phyloP scores from a whole-genome alignment of 2,888 invertebrate species.

The Andrena haemorrhoa region DNA sequence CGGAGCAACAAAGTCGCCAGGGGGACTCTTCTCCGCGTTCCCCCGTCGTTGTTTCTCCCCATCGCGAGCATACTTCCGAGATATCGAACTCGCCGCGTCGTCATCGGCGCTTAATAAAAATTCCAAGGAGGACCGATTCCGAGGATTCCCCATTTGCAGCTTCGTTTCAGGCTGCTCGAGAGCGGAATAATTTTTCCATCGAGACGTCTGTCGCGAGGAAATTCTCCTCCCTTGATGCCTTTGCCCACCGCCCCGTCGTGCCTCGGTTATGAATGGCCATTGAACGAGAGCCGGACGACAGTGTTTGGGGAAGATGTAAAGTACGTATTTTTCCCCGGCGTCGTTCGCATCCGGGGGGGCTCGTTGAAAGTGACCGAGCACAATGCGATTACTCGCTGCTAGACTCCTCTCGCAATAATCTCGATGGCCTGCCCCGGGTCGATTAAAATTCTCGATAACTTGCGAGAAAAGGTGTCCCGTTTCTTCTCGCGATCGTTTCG shows the following conservation, averaged over 20 bases:
- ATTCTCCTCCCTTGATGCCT: constrained; percentile 14
- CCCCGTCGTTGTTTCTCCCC: background rate
- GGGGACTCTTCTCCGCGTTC: background rate
- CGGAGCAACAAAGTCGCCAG: background rate
- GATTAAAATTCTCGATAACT: constrained; percentile 48
- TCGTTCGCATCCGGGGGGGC: constrained; percentile 16
- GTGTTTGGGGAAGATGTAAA: constrained; percentile 58
- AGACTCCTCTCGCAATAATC: constrained; percentile 38
- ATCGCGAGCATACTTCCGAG: background rate
- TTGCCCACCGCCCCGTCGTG: background rate
- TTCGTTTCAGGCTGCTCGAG: constrained; percentile 51
- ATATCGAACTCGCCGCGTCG: background rate
- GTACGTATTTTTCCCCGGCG: constrained; percentile 46
- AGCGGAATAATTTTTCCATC: constrained; percentile 62
- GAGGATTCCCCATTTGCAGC: constrained; percentile 43
- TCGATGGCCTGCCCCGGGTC: constrained; percentile 40
- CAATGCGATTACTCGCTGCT: constrained; percentile 45
- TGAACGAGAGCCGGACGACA: constrained; percentile 45
- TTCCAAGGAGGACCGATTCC: constrained; percentile 32
- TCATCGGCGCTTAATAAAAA: constrained; percentile 37
- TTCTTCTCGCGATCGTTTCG: background rate
- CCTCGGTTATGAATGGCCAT: constrained; percentile 51
- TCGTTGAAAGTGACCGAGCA: constrained; percentile 51
- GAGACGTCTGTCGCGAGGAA: constrained; percentile 52
- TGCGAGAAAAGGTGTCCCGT: constrained; percentile 7